Evolutionary conservation across 2,797 vertebrate species (phyloP).

Genomic region (Nyctalus aviator): DNA sequence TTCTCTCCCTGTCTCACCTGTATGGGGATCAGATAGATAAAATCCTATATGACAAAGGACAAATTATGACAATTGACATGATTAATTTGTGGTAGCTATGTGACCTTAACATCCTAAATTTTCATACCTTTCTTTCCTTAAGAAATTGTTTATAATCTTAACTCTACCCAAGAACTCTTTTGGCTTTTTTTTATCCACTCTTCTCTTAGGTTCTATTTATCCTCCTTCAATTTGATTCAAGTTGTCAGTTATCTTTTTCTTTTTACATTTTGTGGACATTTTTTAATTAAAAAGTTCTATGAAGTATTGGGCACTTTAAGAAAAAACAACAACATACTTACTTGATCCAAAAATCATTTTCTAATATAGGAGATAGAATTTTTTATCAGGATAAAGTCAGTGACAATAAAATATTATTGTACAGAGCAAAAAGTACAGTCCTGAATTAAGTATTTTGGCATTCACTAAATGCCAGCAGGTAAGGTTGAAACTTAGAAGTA

Average conservation of each 20-base stretch:
- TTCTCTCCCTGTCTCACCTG: neutral
- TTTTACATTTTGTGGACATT: neutral
- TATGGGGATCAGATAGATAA: neutral
- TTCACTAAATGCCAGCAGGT: conserved; percentile 78
- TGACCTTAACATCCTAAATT: neutral
- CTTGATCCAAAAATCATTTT: conserved; percentile 51
- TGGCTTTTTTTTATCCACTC: neutral
- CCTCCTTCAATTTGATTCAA: neutral
- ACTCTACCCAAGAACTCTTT: neutral
- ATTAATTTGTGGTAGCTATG: neutral
- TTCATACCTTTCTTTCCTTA: neutral
- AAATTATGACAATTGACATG: neutral
- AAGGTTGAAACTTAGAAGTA: conserved; percentile 65
- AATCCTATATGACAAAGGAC: neutral
- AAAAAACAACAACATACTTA: neutral
- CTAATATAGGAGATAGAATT: conserved; percentile 38
- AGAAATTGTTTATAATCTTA: neutral
- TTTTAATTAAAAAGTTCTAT: neutral
- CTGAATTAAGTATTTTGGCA: conserved; percentile 76
- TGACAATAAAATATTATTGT: conserved; percentile 70
- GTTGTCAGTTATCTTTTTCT: neutral
- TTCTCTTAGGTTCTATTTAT: neutral
- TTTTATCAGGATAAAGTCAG: conserved; percentile 67
- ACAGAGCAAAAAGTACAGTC: conserved; percentile 44
- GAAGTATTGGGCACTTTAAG: neutral